Evolutionary conservation across 2,888 invertebrate genomes (phyloP).

Genomic region (Ectemnius continuus): DNA sequence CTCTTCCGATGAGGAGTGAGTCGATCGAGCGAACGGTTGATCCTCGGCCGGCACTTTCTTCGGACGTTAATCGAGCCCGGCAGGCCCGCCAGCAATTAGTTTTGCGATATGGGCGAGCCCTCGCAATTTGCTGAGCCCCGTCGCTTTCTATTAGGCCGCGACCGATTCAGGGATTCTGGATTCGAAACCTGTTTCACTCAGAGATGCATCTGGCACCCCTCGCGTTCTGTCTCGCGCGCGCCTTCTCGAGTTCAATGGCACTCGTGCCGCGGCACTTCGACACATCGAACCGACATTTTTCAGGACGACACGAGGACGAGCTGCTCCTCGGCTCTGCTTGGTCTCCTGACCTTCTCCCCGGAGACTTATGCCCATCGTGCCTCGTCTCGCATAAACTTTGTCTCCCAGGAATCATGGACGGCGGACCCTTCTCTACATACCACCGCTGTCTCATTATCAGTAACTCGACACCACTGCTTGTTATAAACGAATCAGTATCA

Average conservation of each 20-base stretch:
- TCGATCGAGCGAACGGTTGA: no score
- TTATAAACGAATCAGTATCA: not conserved
- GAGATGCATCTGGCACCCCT: constrained; percentile 31
- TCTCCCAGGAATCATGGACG: no score
- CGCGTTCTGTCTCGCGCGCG: constrained; percentile 15
- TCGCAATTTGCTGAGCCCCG: constrained; percentile 50
- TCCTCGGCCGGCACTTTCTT: not conserved
- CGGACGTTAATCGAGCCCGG: constrained; percentile 39
- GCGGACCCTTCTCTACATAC: no score
- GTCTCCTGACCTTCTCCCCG: constrained; percentile 36
- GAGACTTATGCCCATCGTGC: constrained; percentile 29
- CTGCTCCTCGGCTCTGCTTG: constrained; percentile 47
- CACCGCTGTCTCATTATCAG: not conserved
- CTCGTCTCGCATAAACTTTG: no score
- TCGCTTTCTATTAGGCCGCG: constrained; percentile 56
- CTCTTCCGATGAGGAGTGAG: no score
- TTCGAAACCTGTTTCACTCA: constrained; percentile 60
- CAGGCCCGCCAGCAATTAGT: constrained; percentile 47
- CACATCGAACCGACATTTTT: constrained; percentile 56
- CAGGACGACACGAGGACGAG: constrained; percentile 53
- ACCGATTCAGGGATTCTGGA: constrained; percentile 58
- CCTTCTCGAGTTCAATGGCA: constrained; percentile 58
- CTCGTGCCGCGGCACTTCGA: constrained; percentile 48
- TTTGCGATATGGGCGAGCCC: constrained; percentile 45
- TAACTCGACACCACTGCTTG: not conserved